Conservation (phyloP, 1,140 invertebrate species). For the Condylostylus longicornis region DNA sequence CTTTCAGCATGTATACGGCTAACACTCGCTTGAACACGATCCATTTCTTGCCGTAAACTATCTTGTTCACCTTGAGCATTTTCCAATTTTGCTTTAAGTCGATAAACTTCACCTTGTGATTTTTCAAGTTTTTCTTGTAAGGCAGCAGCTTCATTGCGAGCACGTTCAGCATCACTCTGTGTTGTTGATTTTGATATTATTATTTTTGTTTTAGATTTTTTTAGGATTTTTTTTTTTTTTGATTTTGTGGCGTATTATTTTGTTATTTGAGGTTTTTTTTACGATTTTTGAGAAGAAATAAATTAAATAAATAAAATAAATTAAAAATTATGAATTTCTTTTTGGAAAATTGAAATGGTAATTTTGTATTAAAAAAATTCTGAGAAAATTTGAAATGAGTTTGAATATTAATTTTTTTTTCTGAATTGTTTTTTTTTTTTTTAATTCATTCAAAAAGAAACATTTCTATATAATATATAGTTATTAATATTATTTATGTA, state of each 20-base stretch:
- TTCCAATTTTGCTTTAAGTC: slow-evolving; percentile 81
- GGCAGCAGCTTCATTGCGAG: slow-evolving; percentile 62
- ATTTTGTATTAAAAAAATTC: no score
- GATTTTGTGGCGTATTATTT: slow-evolving; percentile 6
- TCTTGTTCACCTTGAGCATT: slow-evolving; percentile 89
- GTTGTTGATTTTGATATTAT: slow-evolving; percentile 5
- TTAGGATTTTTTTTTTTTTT: not conserved
- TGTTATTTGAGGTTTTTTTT: no score
- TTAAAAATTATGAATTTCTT: no score
- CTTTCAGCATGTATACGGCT: slow-evolving; percentile 72
- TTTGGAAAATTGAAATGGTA: no score
- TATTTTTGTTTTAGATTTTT: slow-evolving; percentile 11
- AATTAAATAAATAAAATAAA: no score
- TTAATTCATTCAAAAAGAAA: no score
- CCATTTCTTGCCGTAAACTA: slow-evolving; percentile 79
- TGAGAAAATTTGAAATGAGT: no score
- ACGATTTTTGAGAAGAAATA: no score
- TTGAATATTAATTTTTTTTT: no score
- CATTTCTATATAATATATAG: no score
- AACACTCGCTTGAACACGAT: slow-evolving; percentile 45
- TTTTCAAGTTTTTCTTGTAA: slow-evolving; percentile 86
- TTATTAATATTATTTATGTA: no score
- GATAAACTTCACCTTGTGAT: slow-evolving; percentile 85
- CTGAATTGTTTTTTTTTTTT: no score
- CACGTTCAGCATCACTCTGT: slow-evolving; percentile 71